Evolutionary conservation across 2,797 vertebrate genomes (phyloP).

Genomic region (Artibeus jamaicensis): DNA sequence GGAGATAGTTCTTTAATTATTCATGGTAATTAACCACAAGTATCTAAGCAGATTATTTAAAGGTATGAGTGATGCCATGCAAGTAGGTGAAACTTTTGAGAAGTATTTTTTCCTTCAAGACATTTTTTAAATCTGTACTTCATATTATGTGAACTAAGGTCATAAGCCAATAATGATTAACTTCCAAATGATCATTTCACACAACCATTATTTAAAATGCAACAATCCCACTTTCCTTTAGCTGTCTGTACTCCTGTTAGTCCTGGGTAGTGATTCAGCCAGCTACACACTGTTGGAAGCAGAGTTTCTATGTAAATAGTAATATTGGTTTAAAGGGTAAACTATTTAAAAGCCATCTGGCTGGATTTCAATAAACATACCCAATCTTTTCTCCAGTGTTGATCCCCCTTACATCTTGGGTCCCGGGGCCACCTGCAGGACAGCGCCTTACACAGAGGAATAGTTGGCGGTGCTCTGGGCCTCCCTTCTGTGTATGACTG

Average conservation of each 20-base stretch:
- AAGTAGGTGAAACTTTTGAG: not conserved
- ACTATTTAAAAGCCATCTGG: not conserved
- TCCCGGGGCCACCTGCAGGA: not conserved
- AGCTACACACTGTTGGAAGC: not conserved
- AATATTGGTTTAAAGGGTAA: not conserved
- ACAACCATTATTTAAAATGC: conserved; percentile 25
- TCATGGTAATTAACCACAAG: conserved; percentile 34
- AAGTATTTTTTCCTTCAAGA: conserved; percentile 30
- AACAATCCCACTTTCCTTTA: not conserved
- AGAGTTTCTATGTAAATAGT: not conserved
- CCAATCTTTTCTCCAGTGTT: not conserved
- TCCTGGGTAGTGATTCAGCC: not conserved
- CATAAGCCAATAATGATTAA: not conserved
- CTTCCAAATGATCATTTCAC: not conserved
- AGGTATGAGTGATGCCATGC: not conserved
- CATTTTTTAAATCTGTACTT: conserved; percentile 49
- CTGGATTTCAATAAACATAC: not conserved
- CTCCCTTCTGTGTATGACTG: not conserved
- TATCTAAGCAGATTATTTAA: conserved; percentile 43
- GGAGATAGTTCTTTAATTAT: conserved; percentile 31
- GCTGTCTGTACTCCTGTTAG: not conserved
- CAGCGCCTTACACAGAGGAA: not conserved
- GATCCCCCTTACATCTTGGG: not conserved
- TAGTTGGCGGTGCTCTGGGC: not conserved
- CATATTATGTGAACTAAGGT: not conserved